Evolutionary conservation across 2,113 vertebrate genomes (phyloP).

Genomic region (Dromaius novaehollandiae): DNA sequence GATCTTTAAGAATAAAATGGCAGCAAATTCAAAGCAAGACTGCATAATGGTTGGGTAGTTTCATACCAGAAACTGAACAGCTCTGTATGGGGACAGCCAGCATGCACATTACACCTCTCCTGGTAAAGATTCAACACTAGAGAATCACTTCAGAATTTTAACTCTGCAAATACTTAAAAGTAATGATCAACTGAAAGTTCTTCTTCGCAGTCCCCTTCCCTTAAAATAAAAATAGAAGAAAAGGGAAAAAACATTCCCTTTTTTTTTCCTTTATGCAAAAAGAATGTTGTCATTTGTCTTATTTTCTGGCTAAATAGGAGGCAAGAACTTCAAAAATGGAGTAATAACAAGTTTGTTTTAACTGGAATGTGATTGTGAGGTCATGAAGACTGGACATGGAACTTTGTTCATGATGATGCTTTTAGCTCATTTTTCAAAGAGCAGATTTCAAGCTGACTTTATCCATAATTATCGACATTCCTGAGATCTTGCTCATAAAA

Average conservation of each 20-base stretch:
- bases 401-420: background rate
- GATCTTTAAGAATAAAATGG: background rate
- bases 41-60: background rate
- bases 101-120: background rate
- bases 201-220: background rate
- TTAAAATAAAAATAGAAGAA: background rate
- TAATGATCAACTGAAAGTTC: background rate
- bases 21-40: conserved; percentile 1
- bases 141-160: background rate
- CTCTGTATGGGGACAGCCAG: background rate
- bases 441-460: background rate
- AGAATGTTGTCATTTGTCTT: background rate
- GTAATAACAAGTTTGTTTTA: background rate
- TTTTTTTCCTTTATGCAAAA: background rate
- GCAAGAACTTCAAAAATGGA: background rate
- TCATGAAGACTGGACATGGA: background rate
- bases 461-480: background rate
- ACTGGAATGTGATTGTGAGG: background rate
- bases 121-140: background rate
- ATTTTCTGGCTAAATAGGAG: background rate
- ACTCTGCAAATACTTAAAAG: background rate
- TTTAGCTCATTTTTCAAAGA: background rate
- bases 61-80: background rate
- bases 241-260: background rate
- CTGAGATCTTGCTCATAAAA: background rate